These are phyloP conservation scores for Parochlus steinenii DNA, from an alignment of 2,888 invertebrate species.

Conservation along the genomic window DNA sequence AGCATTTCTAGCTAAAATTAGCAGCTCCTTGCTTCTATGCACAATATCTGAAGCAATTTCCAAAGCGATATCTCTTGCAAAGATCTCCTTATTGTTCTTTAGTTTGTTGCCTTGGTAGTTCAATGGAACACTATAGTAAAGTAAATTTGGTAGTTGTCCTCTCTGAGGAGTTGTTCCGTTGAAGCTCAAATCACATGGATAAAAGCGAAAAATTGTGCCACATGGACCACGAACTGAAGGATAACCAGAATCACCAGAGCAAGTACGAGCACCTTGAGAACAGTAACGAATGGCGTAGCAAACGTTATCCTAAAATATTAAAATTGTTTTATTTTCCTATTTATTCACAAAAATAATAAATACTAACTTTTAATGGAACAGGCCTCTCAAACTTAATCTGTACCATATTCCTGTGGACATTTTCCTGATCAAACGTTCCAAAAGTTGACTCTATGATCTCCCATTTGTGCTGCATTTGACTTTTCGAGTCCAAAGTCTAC, in stretches of 20 bases:
- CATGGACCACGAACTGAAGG: conserved; percentile 81
- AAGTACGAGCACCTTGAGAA: conserved; percentile 82
- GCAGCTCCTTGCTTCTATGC: conserved; percentile 56
- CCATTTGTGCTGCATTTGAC: conserved; percentile 53
- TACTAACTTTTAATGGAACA: conserved; percentile 58
- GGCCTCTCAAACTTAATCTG: conserved; percentile 84
- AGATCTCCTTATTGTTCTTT: conserved; percentile 11
- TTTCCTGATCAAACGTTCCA: conserved; percentile 70
- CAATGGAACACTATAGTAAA: conserved; percentile 42
- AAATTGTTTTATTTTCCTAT: conserved; percentile 11
- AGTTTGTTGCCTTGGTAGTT: conserved; percentile 14
- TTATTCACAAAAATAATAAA: conserved; percentile 7
- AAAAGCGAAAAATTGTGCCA: conserved; percentile 78
- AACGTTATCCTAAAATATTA: conserved; percentile 49
- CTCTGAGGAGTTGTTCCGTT: conserved; percentile 92
- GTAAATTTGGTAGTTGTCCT: conserved; percentile 85
- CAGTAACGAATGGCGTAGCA: conserved; percentile 79
- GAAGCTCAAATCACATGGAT: conserved; percentile 81
- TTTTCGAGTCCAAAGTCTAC: conserved; percentile 15
- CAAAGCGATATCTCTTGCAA: conserved; percentile 38
- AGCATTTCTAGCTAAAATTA: conserved; percentile 58
- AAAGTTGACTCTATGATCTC: conserved; percentile 68
- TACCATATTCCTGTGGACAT: conserved; percentile 73
- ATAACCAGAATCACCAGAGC: conserved; percentile 87
- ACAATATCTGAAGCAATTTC: conserved; percentile 63